Percentiles rank a stretch among this genome's conserved stretches.
These are phyloP conservation scores for Cnemophilus loriae DNA, from an alignment of 2,113 vertebrate species.

Conservation along the genomic window DNA sequence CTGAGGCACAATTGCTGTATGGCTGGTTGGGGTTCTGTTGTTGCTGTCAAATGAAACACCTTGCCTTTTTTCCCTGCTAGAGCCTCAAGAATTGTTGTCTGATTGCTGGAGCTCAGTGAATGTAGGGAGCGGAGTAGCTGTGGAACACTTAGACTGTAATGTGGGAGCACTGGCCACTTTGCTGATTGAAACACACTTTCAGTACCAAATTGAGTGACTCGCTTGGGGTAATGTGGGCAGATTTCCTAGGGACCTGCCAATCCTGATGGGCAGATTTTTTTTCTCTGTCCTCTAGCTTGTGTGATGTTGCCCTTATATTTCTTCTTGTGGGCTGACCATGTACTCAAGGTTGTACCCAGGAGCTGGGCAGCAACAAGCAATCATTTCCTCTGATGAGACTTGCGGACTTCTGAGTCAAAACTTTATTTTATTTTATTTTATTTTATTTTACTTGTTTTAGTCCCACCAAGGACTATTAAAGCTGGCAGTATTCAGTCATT, in stretches of 20 bases:
- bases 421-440: no score
- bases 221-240: neutral
- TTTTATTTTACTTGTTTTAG: neutral
- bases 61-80: neutral
- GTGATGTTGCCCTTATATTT: neutral
- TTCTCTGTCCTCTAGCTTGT: neutral
- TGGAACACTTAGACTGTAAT: neutral
- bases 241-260: neutral
- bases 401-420: neutral
- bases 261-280: neutral
- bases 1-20: neutral
- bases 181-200: neutral
- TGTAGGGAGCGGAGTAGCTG: neutral
- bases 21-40: neutral
- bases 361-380: neutral
- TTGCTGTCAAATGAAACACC: neutral
- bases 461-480: neutral
- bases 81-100: neutral
- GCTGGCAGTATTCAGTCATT: neutral
- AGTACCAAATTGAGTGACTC: accelerated
- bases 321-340: neutral
- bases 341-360: neutral
- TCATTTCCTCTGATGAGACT: neutral
- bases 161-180: neutral
- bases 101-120: neutral